Evolutionary conservation across 2,113 vertebrate species (phyloP), one percentile per base, ranked within the genome.

Genomic region (Sorex fumeus): DNA sequence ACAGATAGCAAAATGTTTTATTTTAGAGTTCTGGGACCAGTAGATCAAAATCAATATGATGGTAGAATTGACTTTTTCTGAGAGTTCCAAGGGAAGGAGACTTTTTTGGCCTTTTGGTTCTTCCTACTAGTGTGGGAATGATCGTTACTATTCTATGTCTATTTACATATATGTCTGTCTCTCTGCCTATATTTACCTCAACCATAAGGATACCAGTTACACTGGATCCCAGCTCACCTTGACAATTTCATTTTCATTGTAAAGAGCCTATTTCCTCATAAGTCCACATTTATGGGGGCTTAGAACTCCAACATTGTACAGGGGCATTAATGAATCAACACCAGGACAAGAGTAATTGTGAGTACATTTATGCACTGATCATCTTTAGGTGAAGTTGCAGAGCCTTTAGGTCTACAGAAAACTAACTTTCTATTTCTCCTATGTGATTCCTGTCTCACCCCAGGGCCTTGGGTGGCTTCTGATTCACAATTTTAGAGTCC

Each of bases 1-100:
- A 34, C 40, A 66, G n/a, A 19, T 28, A 8, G 66, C 8, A 53
- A 19, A n/a, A 13, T 5, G 2, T 19, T 21, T 6, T 2, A 6
- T 53, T 32, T 82, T 25, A 25, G 40, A 25, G 70, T 19, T 74
- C n/a, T 32, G 8, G 23, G 62, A 8, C 30, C 84, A 6, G 40
- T 77, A 43, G 30, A 32, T 3, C 15, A 77, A 64, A 40, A 18
- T 28, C 70, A 23, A 23, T 8, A 3, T 30, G 5, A 10, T 2
- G 3, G 16, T 8, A 36, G 43, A 18, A 34, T 12, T 45, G 43
- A n/a, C 60, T 66, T 71, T 32, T 66, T 11, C 64, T 66, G 30
- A n/a, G 0, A 1, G 0, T 25, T 8, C 0, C 1, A 2, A 50
- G 28, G 25, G 28, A 12, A 76, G 7, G 40, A 40, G 3, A 3